Base-by-base conservation (phyloP, 1,140 invertebrate genomes). In the Lysiphlebus fabarum region DNA sequence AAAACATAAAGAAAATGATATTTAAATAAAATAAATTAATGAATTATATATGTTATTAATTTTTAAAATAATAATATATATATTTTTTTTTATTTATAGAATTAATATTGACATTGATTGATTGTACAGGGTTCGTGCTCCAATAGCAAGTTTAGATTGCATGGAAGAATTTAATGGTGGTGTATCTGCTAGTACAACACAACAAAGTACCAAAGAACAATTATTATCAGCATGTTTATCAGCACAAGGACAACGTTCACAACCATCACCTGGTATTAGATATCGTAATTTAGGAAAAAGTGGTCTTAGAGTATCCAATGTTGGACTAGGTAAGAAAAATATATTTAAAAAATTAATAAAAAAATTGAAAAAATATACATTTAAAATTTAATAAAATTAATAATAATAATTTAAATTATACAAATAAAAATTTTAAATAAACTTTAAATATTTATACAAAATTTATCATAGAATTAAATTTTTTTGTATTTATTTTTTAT, bases 221-320 rank as follows among this genome's bases (percentile, higher is more conserved):
- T 68, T 81, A 64, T 63, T 81, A 62, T 76, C 74, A 45, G 76
- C 68, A 69, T 79, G 74, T 68, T 75, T 78, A 66, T 68, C 69
- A 61, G 75, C 66, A 63, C 79, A 73, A 67, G 79, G 67, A 61
- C 79, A 69, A 64, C 78, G 67, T 69, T 79, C 70, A 70, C 82
- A 74, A 67, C 83, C 64, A 72, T 88, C 68, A 61, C 89, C 89
- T 54, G 92, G 91, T 41, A 83, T 94, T 66, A 84, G 91, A 12
- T 93, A 93, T 79, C 86, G 92, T 75, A 96, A 96, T 80, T 84
- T 96, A 62, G 93, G 93, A 54, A 96, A 96, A 80, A 94, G 91
- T 69, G 93, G 93, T 53, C 83, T 96, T 60, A 84, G 92, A 65
- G 92, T 96, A 53, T 95, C 93, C 63, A 95, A 93, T 74, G 88